phyloP scores from a whole-genome alignment of 2,797 vertebrate genomes.

The Hafferia zeledoni region DNA sequence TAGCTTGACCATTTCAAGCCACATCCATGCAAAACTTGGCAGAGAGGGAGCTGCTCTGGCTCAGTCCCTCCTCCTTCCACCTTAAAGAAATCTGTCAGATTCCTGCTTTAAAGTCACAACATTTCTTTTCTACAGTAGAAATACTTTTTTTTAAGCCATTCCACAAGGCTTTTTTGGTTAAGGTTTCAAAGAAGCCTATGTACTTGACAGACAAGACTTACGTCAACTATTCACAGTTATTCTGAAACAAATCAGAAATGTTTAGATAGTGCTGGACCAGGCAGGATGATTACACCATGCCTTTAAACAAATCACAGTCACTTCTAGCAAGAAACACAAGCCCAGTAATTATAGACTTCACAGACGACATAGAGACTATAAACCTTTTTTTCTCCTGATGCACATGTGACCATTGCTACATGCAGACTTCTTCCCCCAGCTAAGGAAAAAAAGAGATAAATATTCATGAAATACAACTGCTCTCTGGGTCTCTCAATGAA shows the following conservation, averaged over 20 bases:
- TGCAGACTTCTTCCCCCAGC: neutral
- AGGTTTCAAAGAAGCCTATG: neutral
- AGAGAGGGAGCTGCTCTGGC: neutral
- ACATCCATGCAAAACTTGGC: slow-evolving; percentile 47
- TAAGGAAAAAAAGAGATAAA: neutral
- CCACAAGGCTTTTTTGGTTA: neutral
- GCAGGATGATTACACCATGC: slow-evolving; percentile 13
- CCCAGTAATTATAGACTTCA: neutral
- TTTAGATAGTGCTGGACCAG: neutral
- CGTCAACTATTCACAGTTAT: neutral
- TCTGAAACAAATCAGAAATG: neutral
- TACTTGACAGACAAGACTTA: neutral
- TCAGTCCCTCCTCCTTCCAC: neutral
- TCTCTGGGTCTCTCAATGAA: neutral
- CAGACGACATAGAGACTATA: neutral
- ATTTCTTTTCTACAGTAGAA: neutral
- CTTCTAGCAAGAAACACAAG: neutral
- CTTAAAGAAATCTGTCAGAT: slow-evolving; percentile 24
- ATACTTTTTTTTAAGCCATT: neutral
- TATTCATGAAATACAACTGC: neutral
- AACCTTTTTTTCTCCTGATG: neutral
- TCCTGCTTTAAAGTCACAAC: slow-evolving; percentile 8
- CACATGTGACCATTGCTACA: neutral
- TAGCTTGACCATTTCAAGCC: slow-evolving; percentile 45
- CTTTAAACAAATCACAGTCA: slow-evolving; percentile 33